These are phyloP conservation scores for Oncorhynchus gorbuscha DNA, from an alignment of 2,113 vertebrate genomes.

Conservation along the genomic window DNA sequence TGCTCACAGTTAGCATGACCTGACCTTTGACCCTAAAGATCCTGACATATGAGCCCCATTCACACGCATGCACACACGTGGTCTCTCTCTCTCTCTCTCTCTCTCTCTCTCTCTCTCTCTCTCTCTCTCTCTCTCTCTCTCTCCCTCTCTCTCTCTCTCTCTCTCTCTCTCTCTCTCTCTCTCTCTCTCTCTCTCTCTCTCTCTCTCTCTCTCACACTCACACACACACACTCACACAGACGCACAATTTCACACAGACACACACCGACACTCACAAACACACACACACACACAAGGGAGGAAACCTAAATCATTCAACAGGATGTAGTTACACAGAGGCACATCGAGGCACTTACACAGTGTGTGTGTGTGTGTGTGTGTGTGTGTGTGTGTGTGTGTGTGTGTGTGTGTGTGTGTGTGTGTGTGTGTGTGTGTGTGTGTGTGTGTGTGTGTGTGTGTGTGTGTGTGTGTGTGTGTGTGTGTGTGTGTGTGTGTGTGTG, in stretches of 20 bases:
- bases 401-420: slow-evolving; percentile 25
- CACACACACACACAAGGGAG: slow-evolving; percentile 6
- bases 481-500: slow-evolving; percentile 31
- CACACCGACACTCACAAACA: neutral
- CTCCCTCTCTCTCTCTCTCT: slow-evolving; percentile 11
- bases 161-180: too few species aligned
- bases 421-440: slow-evolving; percentile 26
- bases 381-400: slow-evolving; percentile 38
- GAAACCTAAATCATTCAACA: slow-evolving; percentile 72
- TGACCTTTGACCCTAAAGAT: slow-evolving; percentile 68
- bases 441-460: slow-evolving; percentile 29
- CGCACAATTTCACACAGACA: neutral
- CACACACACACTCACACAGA: slow-evolving; percentile 35
- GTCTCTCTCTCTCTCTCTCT: too few species aligned
- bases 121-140: slow-evolving; percentile 11
- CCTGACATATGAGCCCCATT: slow-evolving; percentile 67
- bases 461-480: slow-evolving; percentile 32
- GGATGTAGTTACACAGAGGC: slow-evolving; percentile 69
- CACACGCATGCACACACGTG: slow-evolving; percentile 17
- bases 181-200: slow-evolving; percentile 21
- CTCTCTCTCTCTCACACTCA: slow-evolving; percentile 12
- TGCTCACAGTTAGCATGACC: slow-evolving; percentile 72
- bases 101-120: too few species aligned
- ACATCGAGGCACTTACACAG: slow-evolving; percentile 52
- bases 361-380: slow-evolving; percentile 24